phyloP scores from a whole-genome alignment of 2,797 vertebrate genomes.

The Lutra lutra region DNA sequence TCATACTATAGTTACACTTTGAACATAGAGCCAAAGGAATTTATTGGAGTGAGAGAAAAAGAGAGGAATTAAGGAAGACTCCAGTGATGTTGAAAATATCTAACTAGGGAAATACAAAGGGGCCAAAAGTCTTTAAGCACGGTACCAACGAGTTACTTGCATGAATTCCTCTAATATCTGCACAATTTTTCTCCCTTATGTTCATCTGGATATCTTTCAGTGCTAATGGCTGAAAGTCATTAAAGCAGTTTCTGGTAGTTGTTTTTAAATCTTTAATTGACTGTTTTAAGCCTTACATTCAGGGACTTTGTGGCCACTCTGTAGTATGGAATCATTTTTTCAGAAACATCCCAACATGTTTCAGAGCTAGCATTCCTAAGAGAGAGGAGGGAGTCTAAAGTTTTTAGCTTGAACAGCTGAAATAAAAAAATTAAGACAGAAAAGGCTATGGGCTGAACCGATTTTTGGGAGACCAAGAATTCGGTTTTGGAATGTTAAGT shows the following conservation, averaged over 20 bases:
- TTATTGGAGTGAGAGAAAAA: neutral
- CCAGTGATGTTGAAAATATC: neutral
- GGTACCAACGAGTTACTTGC: neutral
- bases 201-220: neutral
- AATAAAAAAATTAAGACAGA: neutral
- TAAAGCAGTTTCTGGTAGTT: neutral
- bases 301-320: neutral
- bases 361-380: neutral
- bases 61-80: neutral
- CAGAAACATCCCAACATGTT: neutral
- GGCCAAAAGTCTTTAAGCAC: neutral
- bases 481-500: neutral
- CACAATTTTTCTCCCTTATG: neutral
- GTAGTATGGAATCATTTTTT: neutral
- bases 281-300: neutral
- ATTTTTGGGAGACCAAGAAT: neutral
- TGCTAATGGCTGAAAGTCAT: neutral
- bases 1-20: neutral
- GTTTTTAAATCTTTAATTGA: neutral
- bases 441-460: neutral
- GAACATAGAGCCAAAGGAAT: neutral
- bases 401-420: neutral
- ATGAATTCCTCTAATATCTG: neutral
- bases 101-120: neutral
- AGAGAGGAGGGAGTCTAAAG: neutral